Base-by-base conservation (phyloP, 2,113 vertebrate genomes). In the Petrocephalus microphthalmus region DNA sequence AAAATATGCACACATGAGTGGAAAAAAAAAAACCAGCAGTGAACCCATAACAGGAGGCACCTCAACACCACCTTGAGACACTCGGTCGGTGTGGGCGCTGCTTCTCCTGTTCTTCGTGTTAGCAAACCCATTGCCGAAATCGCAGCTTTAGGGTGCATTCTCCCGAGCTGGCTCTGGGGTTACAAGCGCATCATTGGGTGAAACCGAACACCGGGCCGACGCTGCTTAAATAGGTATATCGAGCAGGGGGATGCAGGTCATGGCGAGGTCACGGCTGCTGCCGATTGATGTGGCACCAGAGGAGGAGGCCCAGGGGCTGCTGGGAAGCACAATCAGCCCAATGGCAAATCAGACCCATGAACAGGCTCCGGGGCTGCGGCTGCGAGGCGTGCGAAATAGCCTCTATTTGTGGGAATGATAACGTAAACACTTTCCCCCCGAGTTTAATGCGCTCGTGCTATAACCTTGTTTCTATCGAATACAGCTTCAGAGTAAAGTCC, bases 401-500 rank as follows among this genome's bases (percentile, higher is more conserved):
- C 84, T 17, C 22, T 37, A 54, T 42, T 25, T 19, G 25, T 33
- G n/a, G 52, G 25, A 33, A 85, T 56, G 13, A 85, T 49, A 84
- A 51, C 19, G 8, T 47, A 53, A 84, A 84, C 7, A 29, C 19
- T 49, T 25, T 52, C 47, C 22, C 22, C 42, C 47, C 7, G 29
- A 37, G 47, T 51, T 84, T 84, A 19, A 45, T 84, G 42, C 45
- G 2, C 7, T 56, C 29, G 0, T 2, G 8, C 42, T 49, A 83
- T n/a, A 56, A 42, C 25, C 84, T 37, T 5, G 1, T 85, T 54
- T 49, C 51, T 56, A 53, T 33, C n/a, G 37, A 85, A 54, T 37
- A 20, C 51, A 85, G 52, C 51, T 54, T 85, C 22, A 56, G 52
- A 85, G 54, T 85, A 52, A 85, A 85, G n/a, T 85, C 29, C 29